Base-by-base conservation (phyloP, 2,888 invertebrate genomes). In the Harpalus rubripes region DNA sequence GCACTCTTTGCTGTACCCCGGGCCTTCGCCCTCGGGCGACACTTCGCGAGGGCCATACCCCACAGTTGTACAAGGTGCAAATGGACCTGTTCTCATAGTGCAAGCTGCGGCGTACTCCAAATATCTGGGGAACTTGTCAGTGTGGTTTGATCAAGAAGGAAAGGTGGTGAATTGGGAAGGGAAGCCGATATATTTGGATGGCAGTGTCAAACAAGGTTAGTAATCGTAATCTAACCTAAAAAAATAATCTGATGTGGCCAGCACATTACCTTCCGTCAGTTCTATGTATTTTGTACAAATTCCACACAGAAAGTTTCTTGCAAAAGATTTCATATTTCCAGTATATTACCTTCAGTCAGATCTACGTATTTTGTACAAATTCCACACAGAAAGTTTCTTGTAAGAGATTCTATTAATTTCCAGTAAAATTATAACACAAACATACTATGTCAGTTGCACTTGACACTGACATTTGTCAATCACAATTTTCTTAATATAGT, bases 101-200 rank as follows among this genome's bases (percentile, higher is more conserved):
- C 96, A 96, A 90, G 95, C 96, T 0, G 93, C 94, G 0, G 94
- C 95, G 83, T 95, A 94, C 90, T 94, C 95, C 0, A 94, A 95
- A 88, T 98, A 97, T 89, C 91, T 98, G 59, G 97, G 97, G 10
- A 94, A 95, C 89, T 92, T 98, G 78, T 94, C 94, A 32, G 92
- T 97, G 0, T 93, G 91, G 87, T 95, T 97, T 88, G 93, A 97
- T 89, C 91, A 93, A 0, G 88, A 92, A 0, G 97, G 97, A 5
- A 93, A 94, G 86, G 91, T 96, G 0, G 90, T 92, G 7, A 88
- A 90, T 7, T 96, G 95, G 93, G 92, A 92, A n/a, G 97, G 97
- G 0, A 93, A 94, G 84, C 96, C 96, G 0, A 93, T 96, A 85
- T 95, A 93, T 87, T 90, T 96, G 88, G 93, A 94, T 56, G 89